A percentile compares a stretch with the other conserved stretches of the same genome.
These are phyloP conservation scores for Hydrolagus colliei DNA, from an alignment of 2,797 vertebrate species.

Conservation along the genomic window DNA sequence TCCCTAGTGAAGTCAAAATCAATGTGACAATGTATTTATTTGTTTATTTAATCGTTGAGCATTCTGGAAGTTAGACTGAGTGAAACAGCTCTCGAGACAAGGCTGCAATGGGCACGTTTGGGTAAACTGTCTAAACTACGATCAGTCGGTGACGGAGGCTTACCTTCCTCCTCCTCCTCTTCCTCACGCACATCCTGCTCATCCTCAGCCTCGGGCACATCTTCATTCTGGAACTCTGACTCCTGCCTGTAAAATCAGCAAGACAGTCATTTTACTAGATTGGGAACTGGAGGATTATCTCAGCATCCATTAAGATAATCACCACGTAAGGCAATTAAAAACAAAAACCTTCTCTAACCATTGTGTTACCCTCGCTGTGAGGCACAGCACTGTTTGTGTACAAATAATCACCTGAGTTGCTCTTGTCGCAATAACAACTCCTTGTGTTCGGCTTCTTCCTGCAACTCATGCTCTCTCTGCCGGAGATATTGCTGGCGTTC, in stretches of 20 bases:
- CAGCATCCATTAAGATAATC: too few species aligned
- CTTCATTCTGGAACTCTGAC: conserved; percentile 69
- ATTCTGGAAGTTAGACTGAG: too few species aligned
- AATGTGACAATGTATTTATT: neutral
- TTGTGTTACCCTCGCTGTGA: neutral
- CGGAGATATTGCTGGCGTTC: conserved; percentile 63
- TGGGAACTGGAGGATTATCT: too few species aligned
- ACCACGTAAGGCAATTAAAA: too few species aligned
- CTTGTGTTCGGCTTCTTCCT: conserved; percentile 56
- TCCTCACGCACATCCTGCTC: conserved; percentile 55
- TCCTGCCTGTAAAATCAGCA: conserved; percentile 63
- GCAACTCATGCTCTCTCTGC: conserved; percentile 58
- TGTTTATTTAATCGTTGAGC: conserved; percentile 2
- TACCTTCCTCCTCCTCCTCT: conserved; percentile 59
- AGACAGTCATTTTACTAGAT: too few species aligned
- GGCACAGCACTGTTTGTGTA: neutral
- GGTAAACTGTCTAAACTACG: too few species aligned
- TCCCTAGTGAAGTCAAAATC: too few species aligned
- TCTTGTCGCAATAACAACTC: conserved; percentile 56
- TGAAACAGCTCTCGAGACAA: conserved; percentile 24
- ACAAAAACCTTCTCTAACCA: too few species aligned
- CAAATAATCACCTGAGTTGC: conserved; percentile 53
- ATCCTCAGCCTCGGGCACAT: conserved; percentile 72
- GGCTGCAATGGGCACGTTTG: too few species aligned
- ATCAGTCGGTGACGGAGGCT: neutral